Evolutionary conservation across 2,888 invertebrate genomes (phyloP).

Genomic region (Sminthurinus aureus): DNA sequence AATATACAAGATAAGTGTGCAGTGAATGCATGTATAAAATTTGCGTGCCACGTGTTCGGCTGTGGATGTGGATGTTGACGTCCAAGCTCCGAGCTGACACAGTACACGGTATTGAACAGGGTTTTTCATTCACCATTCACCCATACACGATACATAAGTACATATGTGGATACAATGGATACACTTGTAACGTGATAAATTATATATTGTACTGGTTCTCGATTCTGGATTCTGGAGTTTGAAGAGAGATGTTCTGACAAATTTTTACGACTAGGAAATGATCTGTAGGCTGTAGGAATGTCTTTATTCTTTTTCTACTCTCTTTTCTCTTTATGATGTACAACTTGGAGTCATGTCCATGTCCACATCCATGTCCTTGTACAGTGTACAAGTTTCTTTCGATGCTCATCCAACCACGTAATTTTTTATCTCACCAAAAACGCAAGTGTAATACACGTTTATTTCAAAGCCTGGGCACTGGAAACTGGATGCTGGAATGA

Average conservation of each 20-base stretch:
- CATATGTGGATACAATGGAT: no score
- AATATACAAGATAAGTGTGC: no score
- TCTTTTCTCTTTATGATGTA: not conserved
- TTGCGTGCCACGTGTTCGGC: not conserved
- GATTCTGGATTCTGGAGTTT: no score
- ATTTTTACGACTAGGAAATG: slow-evolving; percentile 8
- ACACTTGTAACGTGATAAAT: no score
- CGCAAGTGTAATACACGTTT: not conserved
- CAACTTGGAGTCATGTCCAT: not conserved
- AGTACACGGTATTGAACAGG: not conserved
- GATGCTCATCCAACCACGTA: not conserved
- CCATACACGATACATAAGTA: no score
- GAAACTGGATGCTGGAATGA: not conserved
- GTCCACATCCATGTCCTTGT: not conserved
- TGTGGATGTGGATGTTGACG: no score
- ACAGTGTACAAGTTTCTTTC: not conserved
- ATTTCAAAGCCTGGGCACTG: not conserved
- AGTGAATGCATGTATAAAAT: not conserved
- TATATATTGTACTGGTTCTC: no score
- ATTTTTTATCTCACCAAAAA: not conserved
- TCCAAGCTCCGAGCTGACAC: not conserved
- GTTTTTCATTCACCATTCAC: no score
- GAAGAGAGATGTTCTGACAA: not conserved
- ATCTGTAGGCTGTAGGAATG: not conserved
- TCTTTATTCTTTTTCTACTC: not conserved